Conservation (phyloP, 2,888 invertebrate genomes). For the Chaetoderma sp. region DNA sequence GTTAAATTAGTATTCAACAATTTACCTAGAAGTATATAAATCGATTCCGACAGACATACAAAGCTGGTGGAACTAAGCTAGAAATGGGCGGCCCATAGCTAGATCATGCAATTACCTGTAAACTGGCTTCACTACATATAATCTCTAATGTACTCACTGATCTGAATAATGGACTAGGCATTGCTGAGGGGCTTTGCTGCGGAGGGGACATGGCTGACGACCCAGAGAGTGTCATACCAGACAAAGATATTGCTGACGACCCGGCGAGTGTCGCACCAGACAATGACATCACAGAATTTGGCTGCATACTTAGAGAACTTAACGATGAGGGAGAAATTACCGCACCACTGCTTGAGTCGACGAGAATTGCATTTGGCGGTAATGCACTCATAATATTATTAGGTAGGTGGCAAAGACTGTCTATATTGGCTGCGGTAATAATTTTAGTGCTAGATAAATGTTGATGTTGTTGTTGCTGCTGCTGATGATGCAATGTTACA, state of each 20-base stretch:
- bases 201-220: conserved; percentile 15
- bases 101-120: too few species aligned
- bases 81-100: too few species aligned
- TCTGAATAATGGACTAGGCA: conserved; percentile 45
- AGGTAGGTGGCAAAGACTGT: neutral
- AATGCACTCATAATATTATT: conserved; percentile 23
- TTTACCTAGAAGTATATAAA: too few species aligned
- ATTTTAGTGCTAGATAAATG: neutral
- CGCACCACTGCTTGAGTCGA: conserved; percentile 48
- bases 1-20: too few species aligned
- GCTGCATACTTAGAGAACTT: too few species aligned
- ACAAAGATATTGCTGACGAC: conserved; percentile 30
- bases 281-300: conserved; percentile 23
- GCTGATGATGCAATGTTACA: too few species aligned
- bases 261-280: too few species aligned
- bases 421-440: neutral
- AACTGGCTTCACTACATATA: too few species aligned
- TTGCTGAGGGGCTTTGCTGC: conserved; percentile 38
- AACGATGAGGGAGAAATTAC: conserved; percentile 20
- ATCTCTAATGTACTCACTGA: conserved; percentile 54
- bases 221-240: conserved; percentile 14
- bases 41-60: too few species aligned
- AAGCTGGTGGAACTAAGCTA: too few species aligned
- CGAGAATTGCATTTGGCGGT: conserved; percentile 46
- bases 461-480: too few species aligned